A percentile compares a stretch with the other conserved stretches of the same genome.
phyloP scores from a whole-genome alignment of 2,888 invertebrate genomes.

The Meta bourneti region DNA sequence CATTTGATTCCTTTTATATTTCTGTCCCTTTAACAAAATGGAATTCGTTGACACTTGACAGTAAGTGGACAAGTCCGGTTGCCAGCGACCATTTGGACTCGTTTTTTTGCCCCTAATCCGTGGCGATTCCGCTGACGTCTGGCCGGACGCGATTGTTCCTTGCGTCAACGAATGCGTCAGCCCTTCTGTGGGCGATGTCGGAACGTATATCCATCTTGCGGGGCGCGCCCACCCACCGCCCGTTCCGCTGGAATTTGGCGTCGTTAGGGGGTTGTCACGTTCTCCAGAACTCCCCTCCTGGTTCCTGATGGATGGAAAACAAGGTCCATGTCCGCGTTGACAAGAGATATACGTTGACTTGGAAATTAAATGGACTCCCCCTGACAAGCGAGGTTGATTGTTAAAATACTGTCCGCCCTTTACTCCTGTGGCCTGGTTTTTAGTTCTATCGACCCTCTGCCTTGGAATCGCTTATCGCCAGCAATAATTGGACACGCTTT shows the following conservation, averaged over 20 bases:
- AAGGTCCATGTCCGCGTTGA: conserved; percentile 37
- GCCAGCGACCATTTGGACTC: conserved; percentile 66
- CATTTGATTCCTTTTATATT: conserved; percentile 74
- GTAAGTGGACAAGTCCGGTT: conserved; percentile 73
- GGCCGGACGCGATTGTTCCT: not conserved
- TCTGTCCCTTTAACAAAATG: conserved; percentile 75
- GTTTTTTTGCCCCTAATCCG: conserved; percentile 57
- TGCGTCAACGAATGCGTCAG: conserved; percentile 19
- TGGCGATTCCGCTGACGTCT: conserved; percentile 22
- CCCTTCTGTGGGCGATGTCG: conserved; percentile 30
- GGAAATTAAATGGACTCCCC: conserved; percentile 39
- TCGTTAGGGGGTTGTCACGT: conserved; percentile 73
- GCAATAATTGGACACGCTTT: not conserved
- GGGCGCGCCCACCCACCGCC: conserved; percentile 1
- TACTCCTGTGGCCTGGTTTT: not conserved
- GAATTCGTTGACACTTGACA: conserved; percentile 74
- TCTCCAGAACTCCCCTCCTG: not conserved
- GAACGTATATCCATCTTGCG: conserved; percentile 57
- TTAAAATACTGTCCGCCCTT: conserved; percentile 16
- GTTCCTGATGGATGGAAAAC: conserved; percentile 59
- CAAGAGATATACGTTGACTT: conserved; percentile 4
- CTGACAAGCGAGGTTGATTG: conserved; percentile 38
- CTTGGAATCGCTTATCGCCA: not conserved
- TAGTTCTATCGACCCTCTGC: not conserved
- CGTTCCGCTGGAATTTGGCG: conserved; percentile 43